Evolutionary conservation across 2,888 invertebrate species (phyloP), one percentile per base, ranked within the genome.

Genomic region (Thelaira solivaga): DNA sequence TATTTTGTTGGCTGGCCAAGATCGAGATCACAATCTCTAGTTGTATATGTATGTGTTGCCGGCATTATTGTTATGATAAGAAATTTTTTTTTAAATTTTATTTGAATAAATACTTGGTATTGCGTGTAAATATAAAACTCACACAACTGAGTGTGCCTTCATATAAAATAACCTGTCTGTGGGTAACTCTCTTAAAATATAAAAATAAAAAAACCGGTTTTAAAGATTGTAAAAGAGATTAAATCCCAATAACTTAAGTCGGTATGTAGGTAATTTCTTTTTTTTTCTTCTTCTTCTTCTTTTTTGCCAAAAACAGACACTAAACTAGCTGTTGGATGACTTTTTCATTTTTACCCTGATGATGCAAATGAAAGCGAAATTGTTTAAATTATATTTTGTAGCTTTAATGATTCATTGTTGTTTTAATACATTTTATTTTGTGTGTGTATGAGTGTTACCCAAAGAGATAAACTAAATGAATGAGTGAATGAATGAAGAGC

Each of bases 341-440:
- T 36, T 36, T 13, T 36, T 64, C 43, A 24, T 22, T 24, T 29
- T 49, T 29, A 79, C 16, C 24, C 34, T 53, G 22, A 61, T 55
- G 80, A 82, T 80, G 80, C 83, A 83, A 84, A 85, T 81, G 84
- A 84, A 85, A 85, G 84, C 82, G 85, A 85, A 85, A 83, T 82
- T 78, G 8, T 65, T 51, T 64, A 16, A 29, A 24, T 26, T 49
- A 26, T 61, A n/a, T 71, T 71, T 5, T 62, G 36, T 43, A 29
- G 43, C 26, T 49, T 69, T 31, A 36, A n/a, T 31, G 22, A 41
- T 41, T 49, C n/a, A 16, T 53, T 43, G 20, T 43, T 39, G 13
- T 16, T 57, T 45, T 18, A 6, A 1, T n/a, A n/a, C n/a, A n/a
- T n/a, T 10, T 20, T n/a, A 43, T 61, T 34, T 22, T 31, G 5